Conservation (phyloP, 2,797 vertebrate species). For the Champsocephalus esox region DNA sequence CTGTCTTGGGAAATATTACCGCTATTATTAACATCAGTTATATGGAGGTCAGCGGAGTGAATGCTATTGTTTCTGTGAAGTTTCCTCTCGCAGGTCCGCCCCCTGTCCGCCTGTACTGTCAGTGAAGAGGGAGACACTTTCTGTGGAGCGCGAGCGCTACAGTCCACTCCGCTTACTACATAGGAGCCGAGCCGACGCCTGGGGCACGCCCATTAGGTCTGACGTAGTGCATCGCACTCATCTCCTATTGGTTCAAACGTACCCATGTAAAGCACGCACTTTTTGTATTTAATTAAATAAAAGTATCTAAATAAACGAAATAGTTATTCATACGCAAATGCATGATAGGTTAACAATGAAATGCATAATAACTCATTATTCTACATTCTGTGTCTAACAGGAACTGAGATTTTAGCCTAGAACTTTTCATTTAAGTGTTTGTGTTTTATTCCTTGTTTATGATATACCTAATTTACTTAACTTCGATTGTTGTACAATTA, state of each 20-base stretch:
- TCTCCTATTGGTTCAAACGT: slow-evolving; percentile 56
- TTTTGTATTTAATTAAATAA: background rate
- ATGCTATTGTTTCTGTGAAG: slow-evolving; percentile 56
- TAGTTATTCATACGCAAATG: no score
- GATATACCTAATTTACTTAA: background rate
- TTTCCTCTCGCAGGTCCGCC: slow-evolving; percentile 67
- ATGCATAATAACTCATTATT: background rate
- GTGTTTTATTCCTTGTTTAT: background rate
- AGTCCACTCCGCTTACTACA: slow-evolving; percentile 61
- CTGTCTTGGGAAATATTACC: background rate
- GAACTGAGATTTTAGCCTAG: background rate
- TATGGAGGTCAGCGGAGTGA: slow-evolving; percentile 27
- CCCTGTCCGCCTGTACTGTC: slow-evolving; percentile 44
- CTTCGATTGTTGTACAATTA: background rate
- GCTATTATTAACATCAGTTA: background rate
- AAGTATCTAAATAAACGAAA: background rate
- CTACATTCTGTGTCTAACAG: background rate
- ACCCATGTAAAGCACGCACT: slow-evolving; percentile 2
- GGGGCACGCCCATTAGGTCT: slow-evolving; percentile 73
- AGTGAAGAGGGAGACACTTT: slow-evolving; percentile 62
- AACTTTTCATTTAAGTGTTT: background rate
- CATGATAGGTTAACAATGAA: background rate
- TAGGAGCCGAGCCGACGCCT: slow-evolving; percentile 34
- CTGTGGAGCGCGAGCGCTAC: slow-evolving; percentile 64
- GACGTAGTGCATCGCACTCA: slow-evolving; percentile 70